phyloP scores from a whole-genome alignment of 2,113 vertebrate species.

The Crypturellus undulatus region DNA sequence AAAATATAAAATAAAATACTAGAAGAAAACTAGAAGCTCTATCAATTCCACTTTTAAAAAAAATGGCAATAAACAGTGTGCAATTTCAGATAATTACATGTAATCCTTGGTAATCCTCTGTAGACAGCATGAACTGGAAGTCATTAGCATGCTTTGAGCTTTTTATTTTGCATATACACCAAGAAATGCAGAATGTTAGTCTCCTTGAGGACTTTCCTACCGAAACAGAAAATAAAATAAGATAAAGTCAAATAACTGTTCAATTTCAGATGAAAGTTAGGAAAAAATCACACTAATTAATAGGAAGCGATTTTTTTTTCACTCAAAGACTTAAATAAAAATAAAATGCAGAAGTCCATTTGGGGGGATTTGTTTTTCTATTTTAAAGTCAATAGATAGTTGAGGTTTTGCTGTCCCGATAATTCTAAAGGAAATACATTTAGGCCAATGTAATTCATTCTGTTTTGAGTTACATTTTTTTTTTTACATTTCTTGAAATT shows the following conservation, averaged over 20 bases:
- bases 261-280: not conserved
- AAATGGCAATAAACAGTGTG: constrained; percentile 27
- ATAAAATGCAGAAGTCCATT: not conserved
- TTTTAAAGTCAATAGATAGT: not conserved
- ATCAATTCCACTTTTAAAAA: constrained; percentile 53
- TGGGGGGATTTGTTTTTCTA: not conserved
- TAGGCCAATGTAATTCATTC: not conserved
- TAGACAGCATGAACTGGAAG: constrained; percentile 40
- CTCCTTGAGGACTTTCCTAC: constrained; percentile 17
- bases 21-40: constrained; percentile 37
- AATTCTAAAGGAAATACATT: not conserved
- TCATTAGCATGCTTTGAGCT: constrained; percentile 46
- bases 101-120: constrained; percentile 70
- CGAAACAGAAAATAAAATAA: constrained; percentile 33
- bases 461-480: not conserved
- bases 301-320: not conserved
- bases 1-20: constrained; percentile 27
- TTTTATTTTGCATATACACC: constrained; percentile 42
- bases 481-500: not conserved
- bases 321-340: not conserved
- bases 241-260: not conserved
- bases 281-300: not conserved
- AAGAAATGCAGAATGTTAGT: not conserved
- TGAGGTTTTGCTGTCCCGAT: not conserved
- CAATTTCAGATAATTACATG: constrained; percentile 74